Evolutionary conservation across 2,888 invertebrate species (phyloP).

Genomic region (Trimorus sp.): DNA sequence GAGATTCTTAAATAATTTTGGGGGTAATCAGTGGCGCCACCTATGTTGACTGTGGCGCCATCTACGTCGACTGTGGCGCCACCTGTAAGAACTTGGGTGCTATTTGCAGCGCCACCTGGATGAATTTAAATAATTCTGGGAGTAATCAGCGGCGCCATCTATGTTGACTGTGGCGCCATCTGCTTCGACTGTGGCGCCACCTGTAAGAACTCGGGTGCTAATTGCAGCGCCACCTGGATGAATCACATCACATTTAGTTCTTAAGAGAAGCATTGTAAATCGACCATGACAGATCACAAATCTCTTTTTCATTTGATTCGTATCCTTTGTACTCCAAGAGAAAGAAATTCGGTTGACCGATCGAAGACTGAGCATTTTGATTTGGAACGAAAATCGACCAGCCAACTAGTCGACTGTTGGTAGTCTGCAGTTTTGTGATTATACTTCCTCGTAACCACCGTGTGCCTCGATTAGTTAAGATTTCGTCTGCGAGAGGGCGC

Average conservation of each 20-base stretch:
- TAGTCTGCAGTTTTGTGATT: slow-evolving; percentile 22
- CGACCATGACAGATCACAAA: neutral
- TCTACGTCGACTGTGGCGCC: too few relatives aligned
- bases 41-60: too few relatives aligned
- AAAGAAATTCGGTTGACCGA: neutral
- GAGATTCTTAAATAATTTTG: too few relatives aligned
- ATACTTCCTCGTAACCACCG: slow-evolving; percentile 16
- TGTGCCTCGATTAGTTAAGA: neutral
- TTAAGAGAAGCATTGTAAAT: neutral
- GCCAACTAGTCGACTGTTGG: slow-evolving; percentile 21
- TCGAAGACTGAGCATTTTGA: neutral
- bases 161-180: too few relatives aligned
- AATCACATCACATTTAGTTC: too few relatives aligned
- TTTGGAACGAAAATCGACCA: neutral
- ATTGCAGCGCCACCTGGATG: too few relatives aligned
- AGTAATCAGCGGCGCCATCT: too few relatives aligned
- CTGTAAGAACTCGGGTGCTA: neutral
- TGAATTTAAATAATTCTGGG: too few relatives aligned
- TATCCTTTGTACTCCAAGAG: neutral
- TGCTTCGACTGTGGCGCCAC: too few relatives aligned
- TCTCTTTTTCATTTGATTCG: neutral
- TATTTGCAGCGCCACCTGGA: too few relatives aligned
- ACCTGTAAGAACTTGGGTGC: neutral
- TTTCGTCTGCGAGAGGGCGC: neutral
- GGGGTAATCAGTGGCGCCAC: too few relatives aligned